phyloP scores from a whole-genome alignment of 1,140 invertebrate genomes.

The Stegodyphus mimosarum region DNA sequence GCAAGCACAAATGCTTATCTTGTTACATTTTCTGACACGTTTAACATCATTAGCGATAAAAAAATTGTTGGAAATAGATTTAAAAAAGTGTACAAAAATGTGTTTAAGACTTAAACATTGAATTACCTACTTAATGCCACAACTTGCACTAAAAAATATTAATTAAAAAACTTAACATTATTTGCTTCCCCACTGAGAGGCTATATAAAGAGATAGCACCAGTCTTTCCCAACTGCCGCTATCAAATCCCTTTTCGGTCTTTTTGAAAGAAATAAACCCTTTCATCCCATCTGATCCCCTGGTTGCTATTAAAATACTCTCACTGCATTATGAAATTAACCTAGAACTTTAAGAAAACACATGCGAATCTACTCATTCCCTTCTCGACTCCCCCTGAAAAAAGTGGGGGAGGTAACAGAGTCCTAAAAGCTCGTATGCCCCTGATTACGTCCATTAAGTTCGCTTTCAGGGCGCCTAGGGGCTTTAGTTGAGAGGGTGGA shows the following conservation, averaged over 20 bases:
- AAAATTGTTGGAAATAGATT: too few relatives aligned
- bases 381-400: not conserved
- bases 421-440: slow-evolving; percentile 41
- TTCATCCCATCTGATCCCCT: not conserved
- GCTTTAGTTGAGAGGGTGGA: slow-evolving; percentile 21
- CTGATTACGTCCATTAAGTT: slow-evolving; percentile 54
- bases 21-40: too few relatives aligned
- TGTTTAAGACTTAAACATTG: too few relatives aligned
- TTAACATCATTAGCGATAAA: too few relatives aligned
- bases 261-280: slow-evolving; percentile 1
- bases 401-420: slow-evolving; percentile 15
- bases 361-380: slow-evolving; percentile 1
- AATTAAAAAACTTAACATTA: too few relatives aligned
- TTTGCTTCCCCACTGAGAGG: too few relatives aligned
- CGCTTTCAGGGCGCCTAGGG: slow-evolving; percentile 50
- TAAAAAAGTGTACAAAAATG: too few relatives aligned
- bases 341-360: slow-evolving; percentile 53
- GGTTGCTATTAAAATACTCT: slow-evolving; percentile 36
- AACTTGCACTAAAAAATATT: not conserved
- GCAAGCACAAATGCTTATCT: too few relatives aligned
- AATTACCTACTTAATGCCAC: not conserved
- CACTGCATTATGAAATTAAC: slow-evolving; percentile 56
- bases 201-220: too few relatives aligned
- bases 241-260: not conserved
- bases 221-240: not conserved